A percentile compares a stretch with the other conserved stretches of the same genome.
These are phyloP conservation scores for Anthoscopus minutus DNA, from an alignment of 2,113 vertebrate genomes.

Conservation along the genomic window DNA sequence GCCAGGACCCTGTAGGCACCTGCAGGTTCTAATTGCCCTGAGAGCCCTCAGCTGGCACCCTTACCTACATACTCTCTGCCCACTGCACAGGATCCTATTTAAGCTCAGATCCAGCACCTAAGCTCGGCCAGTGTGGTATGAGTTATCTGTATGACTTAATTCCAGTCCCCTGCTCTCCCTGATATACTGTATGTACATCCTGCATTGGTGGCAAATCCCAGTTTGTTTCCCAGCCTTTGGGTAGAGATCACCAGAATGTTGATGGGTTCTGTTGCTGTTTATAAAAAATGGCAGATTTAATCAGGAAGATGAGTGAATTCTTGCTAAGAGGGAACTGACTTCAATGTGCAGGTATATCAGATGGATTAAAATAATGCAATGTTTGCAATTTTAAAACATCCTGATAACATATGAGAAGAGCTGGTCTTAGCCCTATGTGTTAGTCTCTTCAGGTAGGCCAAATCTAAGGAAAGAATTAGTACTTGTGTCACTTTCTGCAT, in stretches of 20 bases:
- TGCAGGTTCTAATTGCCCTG: not conserved
- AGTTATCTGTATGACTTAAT: rapidly evolving
- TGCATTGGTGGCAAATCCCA: not conserved
- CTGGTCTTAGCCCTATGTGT: not conserved
- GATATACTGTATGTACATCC: rapidly evolving
- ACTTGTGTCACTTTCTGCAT: not conserved
- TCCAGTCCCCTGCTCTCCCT: rapidly evolving
- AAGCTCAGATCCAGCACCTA: not conserved
- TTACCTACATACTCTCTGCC: not conserved
- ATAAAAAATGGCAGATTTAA: not conserved
- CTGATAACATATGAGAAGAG: not conserved
- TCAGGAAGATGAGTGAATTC: not conserved
- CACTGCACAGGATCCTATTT: not conserved
- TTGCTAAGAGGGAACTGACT: not conserved
- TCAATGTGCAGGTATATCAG: not conserved
- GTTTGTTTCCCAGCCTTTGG: not conserved
- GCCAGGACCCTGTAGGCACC: not conserved
- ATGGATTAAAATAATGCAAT: not conserved
- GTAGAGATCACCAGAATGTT: not conserved
- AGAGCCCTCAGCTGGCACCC: not conserved
- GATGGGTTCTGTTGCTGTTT: not conserved
- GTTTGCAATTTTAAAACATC: not conserved
- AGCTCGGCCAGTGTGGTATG: rapidly evolving
- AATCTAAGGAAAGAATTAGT: not conserved
- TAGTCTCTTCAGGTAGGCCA: not conserved